Base-by-base conservation (phyloP, 2,888 invertebrate genomes). In the Cheilosia pagana region DNA sequence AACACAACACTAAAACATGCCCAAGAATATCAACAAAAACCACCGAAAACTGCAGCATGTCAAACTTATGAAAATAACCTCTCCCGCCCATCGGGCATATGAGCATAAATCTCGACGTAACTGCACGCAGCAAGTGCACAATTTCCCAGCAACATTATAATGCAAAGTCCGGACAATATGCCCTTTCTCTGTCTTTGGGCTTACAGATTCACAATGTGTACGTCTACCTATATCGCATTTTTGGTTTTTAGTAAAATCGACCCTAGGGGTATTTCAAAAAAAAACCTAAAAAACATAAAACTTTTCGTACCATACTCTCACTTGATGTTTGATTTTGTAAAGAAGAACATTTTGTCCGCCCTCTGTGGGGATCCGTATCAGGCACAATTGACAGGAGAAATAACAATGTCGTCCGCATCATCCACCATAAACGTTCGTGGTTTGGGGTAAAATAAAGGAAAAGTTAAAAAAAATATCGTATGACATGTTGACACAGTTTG, bases 401-500 rank as follows among this genome's bases (percentile, higher is more conserved):
- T 67, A 78, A 78, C 67, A 83, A 72, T 53, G 72, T 72, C 53
- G 43, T 57, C 70, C 70, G 62, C 31, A 41, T 78, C 59, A 43
- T 63, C 74, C 28, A n/a, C 60, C 23, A 55, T 60, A 53, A 60
- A 39, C 48, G n/a, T 43, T 52, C 16, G 28, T 52, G 57, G 55
- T 65, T 59, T 59, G 28, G 48, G 35, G 35, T 35, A 35, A 35
- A 12, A 35, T 12, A 16, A 60, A 52, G 12, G 28, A 23, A n/a
- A 65, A 31, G 63, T 12, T 35, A 12, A 35, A 35, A 12, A 35
- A 74, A 74, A 78, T 78, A 83, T 83, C 78, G 39, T 41, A 83
- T 83, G 78, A 83, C 82, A 78, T 78, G 72, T 74, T 83, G 78
- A 83, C 78, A 83, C 72, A 78, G 72, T 78, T 78, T 28, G 28